Conservation (phyloP, 2,797 vertebrate genomes). For the Okamejei kenojei region DNA sequence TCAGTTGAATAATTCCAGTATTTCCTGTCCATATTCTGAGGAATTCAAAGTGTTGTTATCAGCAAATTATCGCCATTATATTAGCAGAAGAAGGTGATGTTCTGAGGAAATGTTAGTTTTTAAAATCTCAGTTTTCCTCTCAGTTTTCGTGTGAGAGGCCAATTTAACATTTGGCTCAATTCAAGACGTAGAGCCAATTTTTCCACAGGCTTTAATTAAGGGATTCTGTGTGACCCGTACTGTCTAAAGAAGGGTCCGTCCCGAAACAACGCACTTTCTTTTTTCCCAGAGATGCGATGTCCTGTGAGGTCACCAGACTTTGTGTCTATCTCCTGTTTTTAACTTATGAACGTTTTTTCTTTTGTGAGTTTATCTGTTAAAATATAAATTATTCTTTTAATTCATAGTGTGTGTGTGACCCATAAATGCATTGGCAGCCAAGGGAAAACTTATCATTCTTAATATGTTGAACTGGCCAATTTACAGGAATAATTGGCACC, state of each 20-base stretch:
- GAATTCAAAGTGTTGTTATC: conserved; percentile 65
- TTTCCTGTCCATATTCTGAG: conserved; percentile 58
- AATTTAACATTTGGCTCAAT: conserved; percentile 44
- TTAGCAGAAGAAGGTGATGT: conserved; percentile 55
- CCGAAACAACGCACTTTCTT: too few relatives aligned
- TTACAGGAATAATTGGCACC: not conserved
- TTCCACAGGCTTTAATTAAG: not conserved
- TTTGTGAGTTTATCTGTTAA: conserved; percentile 8
- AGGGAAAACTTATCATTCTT: not conserved
- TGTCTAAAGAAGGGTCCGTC: too few relatives aligned
- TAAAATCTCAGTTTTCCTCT: conserved; percentile 58
- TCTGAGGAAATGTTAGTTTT: conserved; percentile 58
- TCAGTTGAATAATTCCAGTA: conserved; percentile 57
- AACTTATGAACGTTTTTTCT: not conserved
- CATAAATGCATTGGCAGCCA: conserved; percentile 5
- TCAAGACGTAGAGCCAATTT: not conserved
- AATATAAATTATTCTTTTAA: conserved; percentile 10
- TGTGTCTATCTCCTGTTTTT: not conserved
- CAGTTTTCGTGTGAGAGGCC: conserved; percentile 50
- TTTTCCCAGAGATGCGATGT: too few relatives aligned
- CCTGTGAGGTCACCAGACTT: too few relatives aligned
- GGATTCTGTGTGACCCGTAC: not conserved
- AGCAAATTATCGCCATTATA: conserved; percentile 56
- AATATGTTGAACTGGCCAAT: not conserved
- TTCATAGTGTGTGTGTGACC: not conserved